Evolutionary conservation across 2,888 invertebrate genomes (phyloP).

Genomic region (Patella pellucida): DNA sequence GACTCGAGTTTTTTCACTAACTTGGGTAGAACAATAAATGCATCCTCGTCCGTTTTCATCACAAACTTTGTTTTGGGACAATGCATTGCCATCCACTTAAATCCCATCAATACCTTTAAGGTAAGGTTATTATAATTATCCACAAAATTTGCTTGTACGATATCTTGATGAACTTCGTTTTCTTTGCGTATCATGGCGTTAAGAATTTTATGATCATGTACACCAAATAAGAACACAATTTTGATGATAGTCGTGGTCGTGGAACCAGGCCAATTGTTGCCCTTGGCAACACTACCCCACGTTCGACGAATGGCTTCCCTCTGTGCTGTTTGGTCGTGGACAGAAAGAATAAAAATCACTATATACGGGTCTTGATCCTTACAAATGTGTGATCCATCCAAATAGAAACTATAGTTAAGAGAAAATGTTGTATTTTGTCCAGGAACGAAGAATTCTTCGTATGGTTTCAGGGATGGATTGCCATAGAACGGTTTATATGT

Average conservation of each 20-base stretch:
- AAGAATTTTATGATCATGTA: background rate
- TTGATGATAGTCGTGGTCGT: background rate
- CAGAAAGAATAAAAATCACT: background rate
- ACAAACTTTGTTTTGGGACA: slow-evolving; percentile 8
- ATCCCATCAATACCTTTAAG: slow-evolving; percentile 4
- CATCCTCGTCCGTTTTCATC: slow-evolving; percentile 15
- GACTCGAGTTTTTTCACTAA: background rate
- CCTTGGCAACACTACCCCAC: background rate
- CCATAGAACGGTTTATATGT: too few species aligned
- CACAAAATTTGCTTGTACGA: slow-evolving; percentile 13
- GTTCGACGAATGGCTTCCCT: background rate
- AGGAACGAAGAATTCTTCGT: too few species aligned
- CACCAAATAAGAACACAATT: background rate
- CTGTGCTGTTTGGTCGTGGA: background rate
- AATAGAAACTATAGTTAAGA: too few species aligned
- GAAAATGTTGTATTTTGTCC: too few species aligned
- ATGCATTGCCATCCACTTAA: background rate
- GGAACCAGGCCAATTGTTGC: background rate
- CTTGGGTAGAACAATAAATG: background rate
- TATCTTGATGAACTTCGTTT: background rate
- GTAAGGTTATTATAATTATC: slow-evolving; percentile 14
- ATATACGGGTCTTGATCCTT: slow-evolving; percentile 6
- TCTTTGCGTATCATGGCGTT: background rate
- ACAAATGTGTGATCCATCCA: slow-evolving; percentile 8
- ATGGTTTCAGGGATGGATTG: too few species aligned